phyloP scores from a whole-genome alignment of 2,888 invertebrate species.

The Vanessa cardui region DNA sequence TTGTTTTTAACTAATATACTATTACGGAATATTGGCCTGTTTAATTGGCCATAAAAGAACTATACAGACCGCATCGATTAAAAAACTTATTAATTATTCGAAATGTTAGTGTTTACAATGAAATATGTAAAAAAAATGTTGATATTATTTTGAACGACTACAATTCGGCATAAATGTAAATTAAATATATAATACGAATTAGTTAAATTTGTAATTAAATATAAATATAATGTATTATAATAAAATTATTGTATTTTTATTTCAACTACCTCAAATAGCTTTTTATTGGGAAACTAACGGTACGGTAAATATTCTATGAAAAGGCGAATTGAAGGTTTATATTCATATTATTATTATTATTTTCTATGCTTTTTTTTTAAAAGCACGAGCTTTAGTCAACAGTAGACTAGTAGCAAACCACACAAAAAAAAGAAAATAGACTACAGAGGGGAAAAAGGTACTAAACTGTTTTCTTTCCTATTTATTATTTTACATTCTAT shows the following conservation, averaged over 20 bases:
- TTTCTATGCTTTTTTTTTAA: no score
- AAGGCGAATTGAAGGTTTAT: no score
- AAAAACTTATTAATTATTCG: not conserved
- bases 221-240: slow-evolving; percentile 26
- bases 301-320: not conserved
- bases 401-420: no score
- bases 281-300: no score
- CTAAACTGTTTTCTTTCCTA: no score
- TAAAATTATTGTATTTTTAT: slow-evolving; percentile 17
- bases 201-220: slow-evolving; percentile 30
- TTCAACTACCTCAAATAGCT: not conserved
- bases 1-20: not conserved
- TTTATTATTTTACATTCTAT: no score
- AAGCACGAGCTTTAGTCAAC: no score
- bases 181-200: slow-evolving; percentile 17
- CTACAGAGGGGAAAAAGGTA: no score
- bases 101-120: not conserved
- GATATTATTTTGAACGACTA: slow-evolving; percentile 11
- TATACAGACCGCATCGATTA: not conserved
- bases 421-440: no score
- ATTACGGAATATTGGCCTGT: not conserved
- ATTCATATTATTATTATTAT: no score
- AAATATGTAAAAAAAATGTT: slow-evolving; percentile 7
- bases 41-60: not conserved
- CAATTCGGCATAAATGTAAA: slow-evolving; percentile 13